Evolutionary conservation across 2,797 vertebrate species (phyloP).

Genomic region (Acrocephalus scirpaceus): DNA sequence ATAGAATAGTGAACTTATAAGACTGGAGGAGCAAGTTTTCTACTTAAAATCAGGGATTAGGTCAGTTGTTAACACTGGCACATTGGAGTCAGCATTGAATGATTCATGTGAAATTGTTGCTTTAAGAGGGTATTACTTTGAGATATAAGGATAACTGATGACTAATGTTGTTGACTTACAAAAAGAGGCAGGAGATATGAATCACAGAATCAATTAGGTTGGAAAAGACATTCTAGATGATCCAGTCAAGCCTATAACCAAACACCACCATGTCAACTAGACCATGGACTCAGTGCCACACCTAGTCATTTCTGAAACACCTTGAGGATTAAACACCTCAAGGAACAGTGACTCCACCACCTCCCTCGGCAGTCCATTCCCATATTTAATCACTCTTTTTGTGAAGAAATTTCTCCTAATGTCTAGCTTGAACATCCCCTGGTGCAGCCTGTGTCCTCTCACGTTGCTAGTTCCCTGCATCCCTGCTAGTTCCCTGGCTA

Average conservation of each 20-base stretch:
- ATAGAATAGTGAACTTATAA: neutral
- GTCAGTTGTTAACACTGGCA: neutral
- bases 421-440: neutral
- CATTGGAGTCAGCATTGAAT: neutral
- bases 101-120: neutral
- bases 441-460: neutral
- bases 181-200: neutral
- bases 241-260: fast-evolving
- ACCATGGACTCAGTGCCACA: neutral
- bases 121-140: neutral
- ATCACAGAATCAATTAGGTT: neutral
- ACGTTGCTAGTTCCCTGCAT: neutral
- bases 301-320: neutral
- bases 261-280: neutral
- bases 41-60: neutral
- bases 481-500: no score
- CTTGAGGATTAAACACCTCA: no score
- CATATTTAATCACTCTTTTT: neutral
- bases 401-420: neutral
- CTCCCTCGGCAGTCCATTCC: neutral
- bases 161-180: neutral
- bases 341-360: no score
- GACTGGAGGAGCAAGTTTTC: neutral
- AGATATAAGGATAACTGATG: neutral
- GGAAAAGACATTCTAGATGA: neutral